Evolutionary conservation across 2,113 vertebrate species (phyloP).

Genomic region (Ivindomyrus marchei): DNA sequence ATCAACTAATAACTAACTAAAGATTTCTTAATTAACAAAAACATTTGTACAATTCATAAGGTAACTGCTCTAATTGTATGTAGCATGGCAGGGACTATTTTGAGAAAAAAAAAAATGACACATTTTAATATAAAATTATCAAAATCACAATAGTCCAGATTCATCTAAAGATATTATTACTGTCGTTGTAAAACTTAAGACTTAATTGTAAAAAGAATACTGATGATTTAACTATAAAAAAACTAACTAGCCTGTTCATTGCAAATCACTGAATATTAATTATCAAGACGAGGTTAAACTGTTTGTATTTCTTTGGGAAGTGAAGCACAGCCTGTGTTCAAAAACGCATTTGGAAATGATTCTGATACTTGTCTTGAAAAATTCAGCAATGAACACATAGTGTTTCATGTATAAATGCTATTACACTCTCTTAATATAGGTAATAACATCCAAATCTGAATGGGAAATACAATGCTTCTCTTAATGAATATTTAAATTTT

Average conservation of each 20-base stretch:
- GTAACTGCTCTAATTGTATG: not conserved
- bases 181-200: not conserved
- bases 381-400: not conserved
- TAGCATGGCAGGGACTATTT: not conserved
- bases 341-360: not conserved
- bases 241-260: not conserved
- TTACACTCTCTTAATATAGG: not conserved
- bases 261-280: not conserved
- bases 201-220: not conserved
- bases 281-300: not conserved
- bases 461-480: not conserved
- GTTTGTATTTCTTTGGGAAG: not conserved
- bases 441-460: not conserved
- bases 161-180: not conserved
- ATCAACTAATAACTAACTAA: not conserved
- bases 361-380: not conserved
- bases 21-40: not conserved
- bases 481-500: not conserved
- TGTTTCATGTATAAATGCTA: not conserved
- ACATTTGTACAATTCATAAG: not conserved
- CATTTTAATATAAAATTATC: not conserved
- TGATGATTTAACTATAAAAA: not conserved
- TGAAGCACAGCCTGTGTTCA: not conserved
- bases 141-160: not conserved
- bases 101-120: not conserved